Evolutionary conservation across 2,888 invertebrate species (phyloP).

Genomic region (Exocentrus adspersus): DNA sequence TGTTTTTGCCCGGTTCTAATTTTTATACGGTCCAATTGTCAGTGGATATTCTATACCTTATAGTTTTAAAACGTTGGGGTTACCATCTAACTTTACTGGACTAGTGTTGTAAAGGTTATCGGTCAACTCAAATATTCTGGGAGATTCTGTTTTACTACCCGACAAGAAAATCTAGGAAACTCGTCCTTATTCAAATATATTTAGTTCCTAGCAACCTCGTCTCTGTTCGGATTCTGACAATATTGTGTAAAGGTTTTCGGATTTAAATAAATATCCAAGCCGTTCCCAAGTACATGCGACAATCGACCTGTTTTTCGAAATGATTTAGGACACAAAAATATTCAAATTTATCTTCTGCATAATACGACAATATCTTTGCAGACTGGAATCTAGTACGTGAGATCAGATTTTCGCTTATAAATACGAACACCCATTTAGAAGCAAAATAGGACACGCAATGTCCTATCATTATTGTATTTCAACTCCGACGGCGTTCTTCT

Average conservation of each 20-base stretch:
- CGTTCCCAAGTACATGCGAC: neutral
- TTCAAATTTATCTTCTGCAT: slow-evolving; percentile 5
- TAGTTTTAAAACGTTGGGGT: too few relatives aligned
- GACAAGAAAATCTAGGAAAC: neutral
- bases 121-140: too few relatives aligned
- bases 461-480: too few relatives aligned
- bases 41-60: too few relatives aligned
- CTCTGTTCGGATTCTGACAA: slow-evolving; percentile 8
- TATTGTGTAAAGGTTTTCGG: slow-evolving; percentile 26
- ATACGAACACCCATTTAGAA: too few relatives aligned
- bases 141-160: neutral
- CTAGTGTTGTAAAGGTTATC: too few relatives aligned
- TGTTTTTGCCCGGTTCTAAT: too few relatives aligned
- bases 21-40: too few relatives aligned
- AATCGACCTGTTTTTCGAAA: neutral
- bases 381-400: neutral
- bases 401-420: neutral
- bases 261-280: slow-evolving; percentile 36
- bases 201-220: neutral
- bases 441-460: too few relatives aligned
- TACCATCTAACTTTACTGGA: too few relatives aligned
- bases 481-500: too few relatives aligned
- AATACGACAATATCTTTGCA: neutral
- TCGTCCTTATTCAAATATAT: slow-evolving; percentile 8
- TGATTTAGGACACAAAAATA: slow-evolving; percentile 5